Evolutionary conservation across 2,113 vertebrate species (phyloP).

Genomic region (Lepidothrix coronata): DNA sequence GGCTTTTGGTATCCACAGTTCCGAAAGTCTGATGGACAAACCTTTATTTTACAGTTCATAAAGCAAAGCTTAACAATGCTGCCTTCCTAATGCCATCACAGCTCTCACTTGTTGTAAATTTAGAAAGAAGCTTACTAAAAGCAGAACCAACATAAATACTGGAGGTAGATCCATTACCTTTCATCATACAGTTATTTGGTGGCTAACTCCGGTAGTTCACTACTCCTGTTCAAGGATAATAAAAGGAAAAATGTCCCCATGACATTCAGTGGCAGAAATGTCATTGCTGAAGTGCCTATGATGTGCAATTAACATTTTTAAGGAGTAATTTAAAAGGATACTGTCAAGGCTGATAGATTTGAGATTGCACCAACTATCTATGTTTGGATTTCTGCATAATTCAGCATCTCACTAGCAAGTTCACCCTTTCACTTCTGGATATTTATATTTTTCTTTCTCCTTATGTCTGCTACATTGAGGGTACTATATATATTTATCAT

Average conservation of each 20-base stretch:
- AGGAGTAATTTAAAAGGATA: constrained; percentile 43
- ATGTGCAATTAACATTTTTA: constrained; percentile 68
- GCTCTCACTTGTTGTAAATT: neutral
- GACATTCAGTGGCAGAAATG: constrained; percentile 52
- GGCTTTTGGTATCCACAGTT: neutral
- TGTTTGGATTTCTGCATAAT: constrained; percentile 29
- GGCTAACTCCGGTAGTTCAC: neutral
- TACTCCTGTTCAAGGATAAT: constrained; percentile 21
- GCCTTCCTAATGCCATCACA: neutral
- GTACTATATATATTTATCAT: neutral
- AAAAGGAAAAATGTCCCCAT: constrained; percentile 45
- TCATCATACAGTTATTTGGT: neutral
- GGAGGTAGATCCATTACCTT: neutral
- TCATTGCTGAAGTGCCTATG: constrained; percentile 42
- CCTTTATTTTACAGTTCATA: constrained; percentile 42
- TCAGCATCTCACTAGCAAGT: neutral
- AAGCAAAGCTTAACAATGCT: neutral
- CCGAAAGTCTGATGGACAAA: neutral
- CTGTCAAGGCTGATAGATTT: constrained; percentile 44
- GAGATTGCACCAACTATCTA: constrained; percentile 1
- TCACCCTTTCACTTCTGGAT: neutral
- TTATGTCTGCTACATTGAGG: neutral
- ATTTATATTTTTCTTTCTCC: neutral
- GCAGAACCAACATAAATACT: neutral
- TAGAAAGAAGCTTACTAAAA: constrained; percentile 2